Percentiles rank a stretch among this genome's conserved stretches.
Evolutionary conservation across 2,113 vertebrate species (phyloP).

Genomic region (Oryzias melastigma): DNA sequence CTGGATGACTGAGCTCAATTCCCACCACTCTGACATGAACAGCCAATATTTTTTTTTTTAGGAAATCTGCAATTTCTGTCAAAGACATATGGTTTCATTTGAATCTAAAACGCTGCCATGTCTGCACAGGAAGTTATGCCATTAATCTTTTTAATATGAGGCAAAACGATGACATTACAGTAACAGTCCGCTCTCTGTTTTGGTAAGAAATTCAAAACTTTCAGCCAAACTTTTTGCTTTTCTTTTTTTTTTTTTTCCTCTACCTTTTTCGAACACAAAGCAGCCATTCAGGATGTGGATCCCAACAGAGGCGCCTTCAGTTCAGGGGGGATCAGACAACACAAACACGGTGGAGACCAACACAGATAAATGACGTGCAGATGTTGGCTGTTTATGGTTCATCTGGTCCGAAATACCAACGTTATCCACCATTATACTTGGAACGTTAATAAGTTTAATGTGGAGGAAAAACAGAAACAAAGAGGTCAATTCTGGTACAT

Average conservation of each 20-base stretch:
- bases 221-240: slow-evolving; percentile 19
- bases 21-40: background rate
- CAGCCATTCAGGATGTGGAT: slow-evolving; percentile 42
- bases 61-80: background rate
- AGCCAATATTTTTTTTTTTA: background rate
- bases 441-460: background rate
- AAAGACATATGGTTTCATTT: slow-evolving; percentile 3
- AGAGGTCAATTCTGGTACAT: too few species aligned
- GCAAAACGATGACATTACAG: slow-evolving; percentile 1
- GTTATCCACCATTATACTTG: background rate
- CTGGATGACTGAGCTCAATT: slow-evolving; percentile 10
- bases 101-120: background rate
- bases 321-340: slow-evolving; percentile 16
- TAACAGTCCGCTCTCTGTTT: slow-evolving; percentile 10
- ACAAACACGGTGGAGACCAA: slow-evolving; percentile 6
- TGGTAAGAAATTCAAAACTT: slow-evolving; percentile 3
- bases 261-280: slow-evolving; percentile 41
- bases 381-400: background rate
- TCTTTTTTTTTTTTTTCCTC: background rate
- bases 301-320: slow-evolving; percentile 46
- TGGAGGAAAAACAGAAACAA: too few species aligned
- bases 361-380: slow-evolving; percentile 1
- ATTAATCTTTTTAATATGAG: background rate
- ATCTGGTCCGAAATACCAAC: background rate
- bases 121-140: background rate